phyloP scores from a whole-genome alignment of 1,140 invertebrate species.

The Drosophila ohnishii region DNA sequence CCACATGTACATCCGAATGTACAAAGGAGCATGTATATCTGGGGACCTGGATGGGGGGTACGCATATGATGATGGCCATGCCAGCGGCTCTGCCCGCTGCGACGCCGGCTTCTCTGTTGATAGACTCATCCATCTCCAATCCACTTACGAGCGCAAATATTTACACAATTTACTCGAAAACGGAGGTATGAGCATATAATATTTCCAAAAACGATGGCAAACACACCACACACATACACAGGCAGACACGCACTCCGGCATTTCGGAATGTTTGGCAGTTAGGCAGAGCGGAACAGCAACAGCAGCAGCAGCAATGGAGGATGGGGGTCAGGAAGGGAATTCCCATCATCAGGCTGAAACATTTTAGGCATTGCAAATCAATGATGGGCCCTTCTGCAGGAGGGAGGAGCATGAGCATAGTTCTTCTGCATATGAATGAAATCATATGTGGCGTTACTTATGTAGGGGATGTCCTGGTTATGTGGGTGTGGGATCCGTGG shows the following conservation, averaged over 20 bases:
- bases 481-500: slow-evolving; percentile 10
- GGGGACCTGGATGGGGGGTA: slow-evolving; percentile 39
- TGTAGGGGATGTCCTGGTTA: slow-evolving; percentile 24
- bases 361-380: slow-evolving; percentile 77
- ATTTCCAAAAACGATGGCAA: slow-evolving; percentile 82
- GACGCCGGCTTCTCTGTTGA: slow-evolving; percentile 71
- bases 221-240: slow-evolving; percentile 53
- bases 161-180: slow-evolving; percentile 83
- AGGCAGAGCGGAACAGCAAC: slow-evolving; percentile 75
- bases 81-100: slow-evolving; percentile 43
- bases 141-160: slow-evolving; percentile 83
- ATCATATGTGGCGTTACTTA: slow-evolving; percentile 65
- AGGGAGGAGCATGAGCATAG: slow-evolving; percentile 57
- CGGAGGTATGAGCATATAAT: slow-evolving; percentile 83
- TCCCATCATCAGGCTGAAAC: slow-evolving; percentile 69
- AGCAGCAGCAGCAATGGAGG: slow-evolving; percentile 32
- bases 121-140: slow-evolving; percentile 83
- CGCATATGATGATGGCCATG: slow-evolving; percentile 59
- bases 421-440: slow-evolving; percentile 72
- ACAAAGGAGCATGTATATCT: slow-evolving; percentile 17
- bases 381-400: slow-evolving; percentile 44
- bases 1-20: not conserved
- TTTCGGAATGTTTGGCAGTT: slow-evolving; percentile 70
- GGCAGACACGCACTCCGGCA: slow-evolving; percentile 33
- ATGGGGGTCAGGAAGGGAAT: slow-evolving; percentile 1